Evolutionary conservation across 2,888 invertebrate species (phyloP).

Genomic region (Xanthia togata): DNA sequence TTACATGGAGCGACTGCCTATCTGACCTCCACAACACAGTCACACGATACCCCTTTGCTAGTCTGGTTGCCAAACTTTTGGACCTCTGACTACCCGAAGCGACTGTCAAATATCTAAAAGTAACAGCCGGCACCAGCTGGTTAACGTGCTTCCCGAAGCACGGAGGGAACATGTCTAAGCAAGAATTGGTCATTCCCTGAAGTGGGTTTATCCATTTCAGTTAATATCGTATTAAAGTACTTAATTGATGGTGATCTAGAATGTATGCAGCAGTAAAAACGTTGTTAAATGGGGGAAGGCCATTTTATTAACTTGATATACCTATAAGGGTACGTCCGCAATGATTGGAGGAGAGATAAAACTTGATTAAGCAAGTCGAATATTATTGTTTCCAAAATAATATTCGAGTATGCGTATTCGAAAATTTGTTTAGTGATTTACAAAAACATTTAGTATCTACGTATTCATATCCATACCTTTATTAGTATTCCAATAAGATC

Average conservation of each 20-base stretch:
- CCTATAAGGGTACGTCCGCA: neutral
- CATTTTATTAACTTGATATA: conserved; percentile 18
- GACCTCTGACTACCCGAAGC: neutral
- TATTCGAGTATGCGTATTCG: neutral
- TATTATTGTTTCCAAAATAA: neutral
- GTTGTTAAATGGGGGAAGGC: conserved; percentile 35
- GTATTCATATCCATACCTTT: too few relatives aligned
- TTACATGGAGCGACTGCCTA: neutral
- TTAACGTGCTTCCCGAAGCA: neutral
- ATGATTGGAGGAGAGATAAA: conserved; percentile 18
- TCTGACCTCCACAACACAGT: neutral
- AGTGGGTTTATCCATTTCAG: conserved; percentile 22
- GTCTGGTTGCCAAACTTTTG: neutral
- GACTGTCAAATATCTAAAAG: neutral
- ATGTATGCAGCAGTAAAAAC: conserved; percentile 39
- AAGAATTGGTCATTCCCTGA: neutral
- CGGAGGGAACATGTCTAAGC: neutral
- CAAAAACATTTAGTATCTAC: too few relatives aligned
- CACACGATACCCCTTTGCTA: neutral
- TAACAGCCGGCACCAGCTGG: neutral
- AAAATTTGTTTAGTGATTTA: too few relatives aligned
- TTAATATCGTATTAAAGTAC: conserved; percentile 7
- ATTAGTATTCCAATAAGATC: too few relatives aligned
- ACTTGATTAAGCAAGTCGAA: conserved; percentile 13
- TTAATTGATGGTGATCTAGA: conserved; percentile 12